phyloP scores from a whole-genome alignment of 2,888 invertebrate species.

The Dendrolimus houi region DNA sequence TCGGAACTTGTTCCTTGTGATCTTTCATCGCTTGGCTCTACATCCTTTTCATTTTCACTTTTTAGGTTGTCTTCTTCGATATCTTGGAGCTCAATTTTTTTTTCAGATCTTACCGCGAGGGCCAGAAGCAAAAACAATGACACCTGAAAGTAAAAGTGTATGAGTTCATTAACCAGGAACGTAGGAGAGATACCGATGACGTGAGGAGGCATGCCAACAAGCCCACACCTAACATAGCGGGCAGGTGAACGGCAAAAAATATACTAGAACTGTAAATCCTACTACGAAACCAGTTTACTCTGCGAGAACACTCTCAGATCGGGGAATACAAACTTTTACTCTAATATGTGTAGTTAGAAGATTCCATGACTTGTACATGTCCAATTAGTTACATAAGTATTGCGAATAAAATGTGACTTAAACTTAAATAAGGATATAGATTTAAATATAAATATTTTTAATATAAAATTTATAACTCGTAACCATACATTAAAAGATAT shows the following conservation, averaged over 20 bases:
- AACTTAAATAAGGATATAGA: too few relatives aligned
- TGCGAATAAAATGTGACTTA: neutral
- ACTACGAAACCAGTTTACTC: constrained; percentile 59
- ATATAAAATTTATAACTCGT: too few relatives aligned
- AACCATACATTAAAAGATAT: too few relatives aligned
- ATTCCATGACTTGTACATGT: constrained; percentile 35
- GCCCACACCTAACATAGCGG: constrained; percentile 28
- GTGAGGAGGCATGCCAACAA: constrained; percentile 30
- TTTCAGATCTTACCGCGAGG: constrained; percentile 61
- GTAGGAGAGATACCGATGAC: constrained; percentile 33
- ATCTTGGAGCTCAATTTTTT: constrained; percentile 83
- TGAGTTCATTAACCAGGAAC: constrained; percentile 29
- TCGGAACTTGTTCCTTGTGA: constrained; percentile 24
- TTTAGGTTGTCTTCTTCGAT: constrained; percentile 83
- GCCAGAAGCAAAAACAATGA: constrained; percentile 42
- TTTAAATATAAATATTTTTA: too few relatives aligned
- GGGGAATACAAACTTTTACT: constrained; percentile 68
- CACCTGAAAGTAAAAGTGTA: constrained; percentile 61
- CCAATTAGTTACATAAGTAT: neutral
- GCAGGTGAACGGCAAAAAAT: constrained; percentile 70
- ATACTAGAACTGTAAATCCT: constrained; percentile 32
- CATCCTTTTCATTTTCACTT: constrained; percentile 67
- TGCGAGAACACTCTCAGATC: constrained; percentile 35
- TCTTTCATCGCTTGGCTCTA: constrained; percentile 33
- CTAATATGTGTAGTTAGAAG: constrained; percentile 53